Evolutionary conservation across 2,113 vertebrate species (phyloP).

Genomic region (Osmerus mordax): DNA sequence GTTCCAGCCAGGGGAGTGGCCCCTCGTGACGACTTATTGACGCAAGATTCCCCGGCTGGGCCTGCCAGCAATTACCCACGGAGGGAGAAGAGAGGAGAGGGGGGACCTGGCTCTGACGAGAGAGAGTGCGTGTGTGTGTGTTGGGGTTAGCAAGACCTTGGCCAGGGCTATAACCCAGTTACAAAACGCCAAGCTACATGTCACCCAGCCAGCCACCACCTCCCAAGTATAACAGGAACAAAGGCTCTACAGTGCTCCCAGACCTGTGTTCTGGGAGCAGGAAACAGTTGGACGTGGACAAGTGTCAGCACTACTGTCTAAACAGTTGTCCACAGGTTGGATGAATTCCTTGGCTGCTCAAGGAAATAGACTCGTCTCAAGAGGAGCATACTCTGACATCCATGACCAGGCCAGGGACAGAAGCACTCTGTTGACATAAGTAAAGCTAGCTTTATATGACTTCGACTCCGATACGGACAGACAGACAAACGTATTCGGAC

Average conservation of each 20-base stretch:
- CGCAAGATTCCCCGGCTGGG: conserved; percentile 62
- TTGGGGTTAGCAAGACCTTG: conserved; percentile 28
- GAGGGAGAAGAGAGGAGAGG: conserved; percentile 31
- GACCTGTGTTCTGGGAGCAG: background rate
- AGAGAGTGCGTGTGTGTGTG: conserved; percentile 38
- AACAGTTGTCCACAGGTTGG: too few species aligned
- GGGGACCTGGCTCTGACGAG: conserved; percentile 8
- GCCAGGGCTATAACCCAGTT: conserved; percentile 62
- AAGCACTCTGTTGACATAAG: too few species aligned
- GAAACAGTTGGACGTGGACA: background rate
- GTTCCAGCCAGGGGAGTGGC: conserved; percentile 61
- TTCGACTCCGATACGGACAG: too few species aligned
- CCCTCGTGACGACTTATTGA: conserved; percentile 70
- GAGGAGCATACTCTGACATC: too few species aligned
- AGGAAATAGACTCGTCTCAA: too few species aligned
- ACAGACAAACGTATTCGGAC: too few species aligned
- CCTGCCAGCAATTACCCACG: conserved; percentile 64
- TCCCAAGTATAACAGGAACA: conserved; percentile 60
- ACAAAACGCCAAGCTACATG: conserved; percentile 62
- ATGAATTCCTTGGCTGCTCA: too few species aligned
- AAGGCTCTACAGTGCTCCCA: conserved; percentile 44
- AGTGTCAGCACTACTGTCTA: too few species aligned
- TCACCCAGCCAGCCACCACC: conserved; percentile 59
- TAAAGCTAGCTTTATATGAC: too few species aligned
- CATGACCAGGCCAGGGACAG: too few species aligned